Evolutionary conservation across 2,888 invertebrate genomes (phyloP).

Genomic region (Carabus problematicus): DNA sequence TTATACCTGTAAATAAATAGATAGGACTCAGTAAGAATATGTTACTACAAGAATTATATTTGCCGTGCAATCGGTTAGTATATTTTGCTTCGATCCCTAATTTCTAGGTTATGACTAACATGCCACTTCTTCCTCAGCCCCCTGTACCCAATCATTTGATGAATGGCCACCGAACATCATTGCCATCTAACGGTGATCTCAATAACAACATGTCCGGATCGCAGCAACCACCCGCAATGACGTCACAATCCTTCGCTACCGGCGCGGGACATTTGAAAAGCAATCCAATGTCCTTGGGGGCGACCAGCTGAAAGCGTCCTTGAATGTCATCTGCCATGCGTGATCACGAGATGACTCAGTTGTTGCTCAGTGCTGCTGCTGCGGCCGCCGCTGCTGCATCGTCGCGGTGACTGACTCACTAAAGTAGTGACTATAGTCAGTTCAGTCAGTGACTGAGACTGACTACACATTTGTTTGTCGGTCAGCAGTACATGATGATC

Average conservation of each 20-base stretch:
- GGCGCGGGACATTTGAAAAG: slow-evolving; percentile 59
- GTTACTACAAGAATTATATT: not conserved
- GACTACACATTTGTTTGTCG: too few species aligned
- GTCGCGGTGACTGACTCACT: slow-evolving; percentile 2
- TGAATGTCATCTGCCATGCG: slow-evolving; percentile 3
- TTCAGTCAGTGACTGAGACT: too few species aligned
- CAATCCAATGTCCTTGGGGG: slow-evolving; percentile 64
- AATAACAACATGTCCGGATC: slow-evolving; percentile 73
- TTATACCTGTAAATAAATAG: not conserved
- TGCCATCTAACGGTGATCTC: slow-evolving; percentile 65
- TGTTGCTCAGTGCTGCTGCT: slow-evolving; percentile 15
- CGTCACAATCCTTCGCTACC: slow-evolving; percentile 63
- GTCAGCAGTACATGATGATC: too few species aligned
- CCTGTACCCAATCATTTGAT: slow-evolving; percentile 60
- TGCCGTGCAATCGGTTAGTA: not conserved
- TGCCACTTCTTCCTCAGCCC: slow-evolving; percentile 49
- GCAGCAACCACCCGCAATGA: slow-evolving; percentile 55
- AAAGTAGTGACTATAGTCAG: too few species aligned
- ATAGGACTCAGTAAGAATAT: not conserved
- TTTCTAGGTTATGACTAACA: slow-evolving; percentile 1
- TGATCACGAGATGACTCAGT: slow-evolving; percentile 32
- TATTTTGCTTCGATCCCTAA: not conserved
- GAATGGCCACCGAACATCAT: slow-evolving; percentile 61
- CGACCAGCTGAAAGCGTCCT: slow-evolving; percentile 69
- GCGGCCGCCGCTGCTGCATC: not conserved